Conservation (phyloP, 2,888 invertebrate genomes). For the Siphonodentalium dalli region DNA sequence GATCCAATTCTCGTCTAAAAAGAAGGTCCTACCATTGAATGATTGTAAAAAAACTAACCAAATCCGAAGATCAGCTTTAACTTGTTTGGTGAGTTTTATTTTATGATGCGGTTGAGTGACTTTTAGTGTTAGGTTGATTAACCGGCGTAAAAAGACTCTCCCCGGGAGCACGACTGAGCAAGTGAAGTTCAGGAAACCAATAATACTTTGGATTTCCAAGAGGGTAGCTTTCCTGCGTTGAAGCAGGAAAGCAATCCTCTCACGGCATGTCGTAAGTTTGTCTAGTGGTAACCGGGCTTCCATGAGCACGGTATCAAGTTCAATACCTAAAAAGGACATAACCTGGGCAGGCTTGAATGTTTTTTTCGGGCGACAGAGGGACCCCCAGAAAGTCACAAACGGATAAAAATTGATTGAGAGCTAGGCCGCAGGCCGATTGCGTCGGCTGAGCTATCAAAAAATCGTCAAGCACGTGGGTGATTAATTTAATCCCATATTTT, state of each 20-base stretch:
- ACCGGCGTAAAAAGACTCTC: slow-evolving; percentile 1
- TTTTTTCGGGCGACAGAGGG: not conserved
- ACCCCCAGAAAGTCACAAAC: not conserved
- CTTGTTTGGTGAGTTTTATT: not conserved
- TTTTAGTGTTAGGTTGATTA: slow-evolving; percentile 7
- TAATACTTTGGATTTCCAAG: not conserved
- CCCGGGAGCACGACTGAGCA: slow-evolving; percentile 9
- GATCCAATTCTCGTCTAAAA: not conserved
- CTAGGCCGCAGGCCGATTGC: not conserved
- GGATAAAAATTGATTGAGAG: not conserved
- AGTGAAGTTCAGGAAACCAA: slow-evolving; percentile 6
- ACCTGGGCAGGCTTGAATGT: not conserved
- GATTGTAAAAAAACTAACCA: slow-evolving; percentile 2
- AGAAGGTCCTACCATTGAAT: slow-evolving; percentile 8
- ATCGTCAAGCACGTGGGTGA: slow-evolving; percentile 12
- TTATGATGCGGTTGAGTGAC: not conserved
- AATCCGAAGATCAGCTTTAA: slow-evolving; percentile 1
- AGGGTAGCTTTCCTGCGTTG: not conserved
- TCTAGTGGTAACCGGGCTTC: slow-evolving; percentile 3
- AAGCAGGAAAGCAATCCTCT: not conserved
- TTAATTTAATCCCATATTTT: not conserved
- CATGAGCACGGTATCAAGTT: not conserved
- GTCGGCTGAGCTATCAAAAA: slow-evolving; percentile 1
- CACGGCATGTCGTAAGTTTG: not conserved
- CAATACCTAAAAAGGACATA: slow-evolving; percentile 1